Evolutionary conservation across 2,113 vertebrate species (phyloP), one percentile per base, ranked within the genome.

Genomic region (Tetrax tetrax): DNA sequence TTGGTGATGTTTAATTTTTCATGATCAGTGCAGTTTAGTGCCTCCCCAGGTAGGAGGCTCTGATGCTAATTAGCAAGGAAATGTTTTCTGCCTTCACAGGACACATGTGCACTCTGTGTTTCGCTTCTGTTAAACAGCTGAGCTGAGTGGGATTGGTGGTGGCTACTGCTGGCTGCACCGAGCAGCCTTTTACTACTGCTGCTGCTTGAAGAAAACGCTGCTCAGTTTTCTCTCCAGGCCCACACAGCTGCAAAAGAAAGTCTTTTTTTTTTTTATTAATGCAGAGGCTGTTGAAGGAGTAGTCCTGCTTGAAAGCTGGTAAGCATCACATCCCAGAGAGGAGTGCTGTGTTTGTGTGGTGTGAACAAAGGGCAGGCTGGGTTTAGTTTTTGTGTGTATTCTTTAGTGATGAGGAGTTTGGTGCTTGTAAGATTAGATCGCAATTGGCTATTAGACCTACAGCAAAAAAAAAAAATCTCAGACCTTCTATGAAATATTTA

Each of bases 1-100:
- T 23, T 31, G 21, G 35, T 27, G 47, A 23, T 53, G 41, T 88
- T 98, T 95, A 97, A 97, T 97, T 97, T 97, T 98, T 97, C 87
- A 98, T 96, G 91, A 97, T 54, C 53, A 48, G 87, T 83, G 83
- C 89, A 85, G 81, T 89, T 96, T 91, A 93, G 94, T 87, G 91
- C 80, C 63, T 98, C 92, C 71, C 89, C 45, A 90, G 94, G 89
- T 95, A 88, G 90, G 79, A 81, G 89, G 78, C 63, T 95, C 87
- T 27, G 17, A 89, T 93, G 93, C 88, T 97, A 80, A 98, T 98
- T 95, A 97, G 91, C 29, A n/a, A 33, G 87, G 93, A 87, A 74
- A 79, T 64, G 61, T 64, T 88, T 85, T 90, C 76, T 91, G 47
- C 65, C 16, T 78, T 74, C 69, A 12, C 18, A 70, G 59, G 84